Percentiles rank a stretch among this genome's conserved stretches.
phyloP scores from a whole-genome alignment of 2,888 invertebrate genomes.

The Alcis repandata region DNA sequence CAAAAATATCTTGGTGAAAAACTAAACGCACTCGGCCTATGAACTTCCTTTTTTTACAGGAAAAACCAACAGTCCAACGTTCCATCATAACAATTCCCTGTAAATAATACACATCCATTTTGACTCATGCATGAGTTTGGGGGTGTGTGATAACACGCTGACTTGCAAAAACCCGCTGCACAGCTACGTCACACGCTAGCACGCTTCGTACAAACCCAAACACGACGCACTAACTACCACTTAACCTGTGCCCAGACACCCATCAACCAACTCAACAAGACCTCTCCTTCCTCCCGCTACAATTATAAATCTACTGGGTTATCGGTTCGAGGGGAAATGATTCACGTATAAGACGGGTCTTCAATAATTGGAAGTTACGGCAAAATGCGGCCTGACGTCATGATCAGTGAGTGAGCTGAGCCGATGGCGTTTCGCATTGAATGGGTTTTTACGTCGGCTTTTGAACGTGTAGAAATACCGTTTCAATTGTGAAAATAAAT shows the following conservation, averaged over 20 bases:
- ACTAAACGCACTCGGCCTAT: no score
- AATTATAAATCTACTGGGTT: slow-evolving; percentile 1
- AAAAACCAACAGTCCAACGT: no score
- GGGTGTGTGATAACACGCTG: slow-evolving; percentile 52
- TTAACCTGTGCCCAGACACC: slow-evolving; percentile 2
- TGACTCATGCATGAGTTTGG: slow-evolving; percentile 37
- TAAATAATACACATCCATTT: slow-evolving; percentile 12
- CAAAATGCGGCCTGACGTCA: slow-evolving; percentile 52
- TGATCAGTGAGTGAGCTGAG: slow-evolving; percentile 22
- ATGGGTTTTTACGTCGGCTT: slow-evolving; percentile 59
- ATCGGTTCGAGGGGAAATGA: slow-evolving; percentile 1
- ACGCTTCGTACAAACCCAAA: slow-evolving; percentile 23
- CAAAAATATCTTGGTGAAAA: no score
- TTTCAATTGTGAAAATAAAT: neutral
- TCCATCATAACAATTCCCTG: neutral
- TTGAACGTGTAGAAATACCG: slow-evolving; percentile 46
- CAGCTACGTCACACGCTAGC: slow-evolving; percentile 38
- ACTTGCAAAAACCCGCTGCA: slow-evolving; percentile 47
- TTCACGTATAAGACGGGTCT: slow-evolving; percentile 39
- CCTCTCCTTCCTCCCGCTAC: neutral
- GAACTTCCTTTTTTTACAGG: no score
- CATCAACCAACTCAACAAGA: slow-evolving; percentile 25
- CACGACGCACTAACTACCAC: neutral
- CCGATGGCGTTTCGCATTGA: slow-evolving; percentile 42
- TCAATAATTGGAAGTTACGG: slow-evolving; percentile 40